Base-by-base conservation (phyloP, 2,797 vertebrate genomes). In the Myotis pilosus region DNA sequence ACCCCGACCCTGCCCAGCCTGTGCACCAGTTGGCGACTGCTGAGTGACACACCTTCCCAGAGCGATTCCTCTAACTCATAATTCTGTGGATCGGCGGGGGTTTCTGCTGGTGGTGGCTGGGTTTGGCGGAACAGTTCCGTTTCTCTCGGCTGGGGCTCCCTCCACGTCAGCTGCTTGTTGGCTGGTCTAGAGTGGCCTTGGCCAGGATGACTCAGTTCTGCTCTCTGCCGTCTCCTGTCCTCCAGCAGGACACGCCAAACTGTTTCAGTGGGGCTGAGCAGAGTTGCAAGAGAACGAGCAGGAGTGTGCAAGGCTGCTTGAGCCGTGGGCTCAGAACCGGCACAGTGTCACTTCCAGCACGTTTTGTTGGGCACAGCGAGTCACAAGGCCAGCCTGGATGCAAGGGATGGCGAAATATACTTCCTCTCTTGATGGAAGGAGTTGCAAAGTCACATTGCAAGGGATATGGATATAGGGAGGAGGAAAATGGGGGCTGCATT, bases 11-110 rank as follows among this genome's bases (percentile, higher is more conserved):
- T 20, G 28, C 28, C 25, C n/a, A 30, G 10, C 13, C 17, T 28
- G 22, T 62, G 17, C 81, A 72, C 82, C 47, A 36, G 44, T 66
- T 36, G 78, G 75, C 44, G 36, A 25, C 76, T 68, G 75, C 85
- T 53, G 47, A 38, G 62, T 82, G 86, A 92, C 75, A 89, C 69
- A n/a, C 15, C 23, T 66, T 76, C 8, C 36, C 47, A 49, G 55
- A 86, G 75, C 2, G 0, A 1, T 64, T 57, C 23, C 47, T 17
- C 36, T 66, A 38, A 28, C 33, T 51, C 38, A n/a, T 10, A 51
- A 20, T 51, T 91, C 55, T 25, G 30, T 17, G 33, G 86, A 47
- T 51, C 15, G 47, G 76, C 38, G 16, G 3, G 12, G 55, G 62
- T 44, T 75, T 53, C 78, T 74, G 23, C 84, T 62, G 74, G 23